These are phyloP conservation scores for Ammospiza maritima DNA, from an alignment of 2,797 vertebrate genomes.

Conservation along the genomic window DNA sequence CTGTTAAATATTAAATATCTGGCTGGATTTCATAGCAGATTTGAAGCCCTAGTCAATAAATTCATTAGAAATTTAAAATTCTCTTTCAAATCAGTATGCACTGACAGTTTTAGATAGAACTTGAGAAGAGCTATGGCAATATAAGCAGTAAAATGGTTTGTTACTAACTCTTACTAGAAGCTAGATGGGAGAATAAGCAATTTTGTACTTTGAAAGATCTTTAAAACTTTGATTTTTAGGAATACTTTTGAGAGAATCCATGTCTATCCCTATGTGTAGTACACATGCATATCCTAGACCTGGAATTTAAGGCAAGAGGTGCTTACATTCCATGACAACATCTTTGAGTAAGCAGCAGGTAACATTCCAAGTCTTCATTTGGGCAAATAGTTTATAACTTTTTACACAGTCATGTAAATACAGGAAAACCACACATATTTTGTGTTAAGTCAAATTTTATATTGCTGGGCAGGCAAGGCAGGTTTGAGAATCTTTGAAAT, in stretches of 20 bases:
- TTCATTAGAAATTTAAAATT: neutral
- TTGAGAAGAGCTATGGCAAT: neutral
- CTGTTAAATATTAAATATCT: neutral
- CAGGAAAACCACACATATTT: neutral
- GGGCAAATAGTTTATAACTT: accelerated
- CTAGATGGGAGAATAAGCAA: neutral
- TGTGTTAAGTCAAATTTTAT: neutral
- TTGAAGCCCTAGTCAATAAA: neutral
- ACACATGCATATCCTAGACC: neutral
- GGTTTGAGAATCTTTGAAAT: neutral
- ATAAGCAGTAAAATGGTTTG: neutral
- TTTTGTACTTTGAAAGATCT: neutral
- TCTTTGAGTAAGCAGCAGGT: neutral
- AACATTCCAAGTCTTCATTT: neutral
- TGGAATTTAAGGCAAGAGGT: neutral
- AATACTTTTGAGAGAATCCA: neutral
- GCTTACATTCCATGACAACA: neutral
- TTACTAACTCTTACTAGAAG: neutral
- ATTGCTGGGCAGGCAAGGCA: neutral
- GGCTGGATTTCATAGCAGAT: neutral
- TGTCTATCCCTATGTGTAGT: neutral
- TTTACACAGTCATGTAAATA: neutral
- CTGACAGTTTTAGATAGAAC: neutral
- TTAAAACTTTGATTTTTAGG: neutral
- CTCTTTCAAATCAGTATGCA: neutral